Conservation (phyloP, 2,888 invertebrate genomes). For the Acanthopleura granulata region DNA sequence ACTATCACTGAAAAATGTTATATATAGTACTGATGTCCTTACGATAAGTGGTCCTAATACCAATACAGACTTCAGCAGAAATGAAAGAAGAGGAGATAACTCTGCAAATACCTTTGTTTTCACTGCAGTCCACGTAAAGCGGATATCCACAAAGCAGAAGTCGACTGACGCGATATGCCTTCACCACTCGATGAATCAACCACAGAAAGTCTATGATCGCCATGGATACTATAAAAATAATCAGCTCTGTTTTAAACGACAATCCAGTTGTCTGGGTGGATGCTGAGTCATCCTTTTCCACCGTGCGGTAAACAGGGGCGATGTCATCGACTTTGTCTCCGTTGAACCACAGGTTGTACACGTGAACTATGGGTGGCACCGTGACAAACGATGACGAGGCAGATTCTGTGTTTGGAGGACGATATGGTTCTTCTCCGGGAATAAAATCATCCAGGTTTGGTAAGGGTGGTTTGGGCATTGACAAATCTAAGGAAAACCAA, state of each 20-base stretch:
- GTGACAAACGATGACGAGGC: constrained; percentile 13
- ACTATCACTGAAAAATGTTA: too few species aligned
- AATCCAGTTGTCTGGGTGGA: background rate
- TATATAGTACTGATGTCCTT: too few species aligned
- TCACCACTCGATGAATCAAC: constrained; percentile 63
- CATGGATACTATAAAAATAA: constrained; percentile 49
- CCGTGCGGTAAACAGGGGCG: constrained; percentile 9
- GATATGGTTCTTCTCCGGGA: constrained; percentile 19
- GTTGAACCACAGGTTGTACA: constrained; percentile 39
- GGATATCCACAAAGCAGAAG: constrained; percentile 65
- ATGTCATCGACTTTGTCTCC: background rate
- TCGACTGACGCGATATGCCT: constrained; percentile 57
- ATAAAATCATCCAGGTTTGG: constrained; percentile 31
- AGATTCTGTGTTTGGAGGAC: constrained; percentile 22
- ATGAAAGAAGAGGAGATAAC: too few species aligned
- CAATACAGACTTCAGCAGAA: too few species aligned
- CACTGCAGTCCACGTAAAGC: constrained; percentile 61
- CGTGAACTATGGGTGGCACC: constrained; percentile 24
- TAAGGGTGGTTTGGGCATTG: constrained; percentile 41
- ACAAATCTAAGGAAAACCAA: constrained; percentile 36
- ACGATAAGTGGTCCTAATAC: too few species aligned
- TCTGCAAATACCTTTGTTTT: constrained; percentile 55
- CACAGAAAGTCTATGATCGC: constrained; percentile 60
- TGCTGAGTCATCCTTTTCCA: background rate
- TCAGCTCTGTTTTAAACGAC: background rate